Evolutionary conservation across 1,140 invertebrate species (phyloP), one percentile per base, ranked within the genome.

Genomic region (Megalopta genalis): DNA sequence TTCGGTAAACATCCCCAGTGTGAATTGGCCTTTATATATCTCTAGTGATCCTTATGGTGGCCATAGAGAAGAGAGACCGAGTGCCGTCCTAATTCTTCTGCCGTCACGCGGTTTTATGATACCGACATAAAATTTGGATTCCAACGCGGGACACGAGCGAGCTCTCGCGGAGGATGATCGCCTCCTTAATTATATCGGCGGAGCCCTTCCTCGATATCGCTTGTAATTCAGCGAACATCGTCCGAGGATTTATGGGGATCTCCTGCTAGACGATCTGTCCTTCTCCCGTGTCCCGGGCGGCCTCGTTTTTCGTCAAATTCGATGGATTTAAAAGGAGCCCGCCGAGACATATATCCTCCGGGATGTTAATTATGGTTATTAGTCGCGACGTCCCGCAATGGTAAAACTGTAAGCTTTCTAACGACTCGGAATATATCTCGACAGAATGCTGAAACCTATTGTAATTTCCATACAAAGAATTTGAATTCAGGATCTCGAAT

Each of bases 101-200:
- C 87, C 89, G 87, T 88, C 88, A 89, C 87, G 88, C 87, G 84
- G 85, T 90, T 89, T 90, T 89, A 90, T 87, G 86, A 87, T 86
- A 88, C 88, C 86, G 87, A 88, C 87, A 90, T 90, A 88, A 90
- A 89, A 86, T 89, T 88, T 88, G 86, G 83, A 90, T 90, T 89
- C 89, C 88, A 88, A 79, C 76, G 74, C 68, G 80, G 70, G 85
- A 82, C 85, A 86, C 83, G 77, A 84, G 82, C 82, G 68, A 75
- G 82, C 70, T 73, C 73, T 73, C 73, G 77, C 73, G 81, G 75
- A 85, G 60, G 81, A 85, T 81, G 75, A 84, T 85, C 85, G 75
- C 74, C 73, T 68, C 76, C 75, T 87, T 87, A 86, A 86, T 87
- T 87, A 86, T 86, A 83, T 84, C 83, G 76, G 77, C 69, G 67